phyloP scores from a whole-genome alignment of 2,113 vertebrate species.

The Pachypanchax playfairii region DNA sequence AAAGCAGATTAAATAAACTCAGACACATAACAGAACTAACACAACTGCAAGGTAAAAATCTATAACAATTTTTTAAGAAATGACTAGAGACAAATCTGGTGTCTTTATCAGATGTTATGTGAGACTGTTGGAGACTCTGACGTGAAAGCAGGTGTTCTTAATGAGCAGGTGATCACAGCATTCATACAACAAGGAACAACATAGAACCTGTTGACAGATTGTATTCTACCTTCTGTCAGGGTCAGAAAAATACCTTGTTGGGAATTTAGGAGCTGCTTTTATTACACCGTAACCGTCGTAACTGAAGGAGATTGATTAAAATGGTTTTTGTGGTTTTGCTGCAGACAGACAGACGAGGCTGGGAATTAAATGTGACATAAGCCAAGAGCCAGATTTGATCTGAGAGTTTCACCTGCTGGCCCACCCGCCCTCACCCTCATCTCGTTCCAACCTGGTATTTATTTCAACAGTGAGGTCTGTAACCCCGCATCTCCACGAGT shows the following conservation, averaged over 20 bases:
- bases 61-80: no score
- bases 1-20: no score
- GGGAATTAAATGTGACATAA: constrained; percentile 47
- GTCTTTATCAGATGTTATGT: no score
- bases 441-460: constrained; percentile 45
- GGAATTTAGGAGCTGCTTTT: not conserved
- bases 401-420: constrained; percentile 40
- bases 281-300: not conserved
- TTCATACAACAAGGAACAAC: no score
- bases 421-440: constrained; percentile 26
- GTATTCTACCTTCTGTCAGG: no score
- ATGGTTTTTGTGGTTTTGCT: not conserved
- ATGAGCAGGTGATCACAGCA: no score
- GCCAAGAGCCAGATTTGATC: constrained; percentile 43
- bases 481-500: constrained; percentile 43
- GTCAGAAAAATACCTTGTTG: not conserved
- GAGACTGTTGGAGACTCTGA: no score
- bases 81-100: no score
- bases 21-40: no score
- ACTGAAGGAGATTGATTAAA: not conserved
- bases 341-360: not conserved
- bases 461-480: constrained; percentile 37
- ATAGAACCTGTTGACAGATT: no score
- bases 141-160: no score
- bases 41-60: no score